These are phyloP conservation scores for Blera fallax DNA, from an alignment of 2,888 invertebrate species.

Conservation along the genomic window DNA sequence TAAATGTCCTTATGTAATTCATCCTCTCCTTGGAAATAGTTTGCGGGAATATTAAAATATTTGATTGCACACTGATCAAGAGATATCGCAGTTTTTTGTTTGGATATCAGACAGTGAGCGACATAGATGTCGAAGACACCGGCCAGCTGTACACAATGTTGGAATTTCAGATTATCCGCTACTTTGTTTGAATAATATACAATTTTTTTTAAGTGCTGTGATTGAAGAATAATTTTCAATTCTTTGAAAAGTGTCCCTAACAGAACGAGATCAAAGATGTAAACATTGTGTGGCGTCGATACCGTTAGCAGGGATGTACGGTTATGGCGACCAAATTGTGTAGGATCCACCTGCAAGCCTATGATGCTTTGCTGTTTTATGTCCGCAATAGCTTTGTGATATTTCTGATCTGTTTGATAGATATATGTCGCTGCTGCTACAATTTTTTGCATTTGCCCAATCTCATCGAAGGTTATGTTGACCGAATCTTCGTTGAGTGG, in stretches of 20 bases:
- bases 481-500: not conserved
- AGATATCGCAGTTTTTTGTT: slow-evolving; percentile 61
- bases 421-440: slow-evolving; percentile 71
- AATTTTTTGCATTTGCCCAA: slow-evolving; percentile 37
- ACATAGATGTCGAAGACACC: slow-evolving; percentile 76
- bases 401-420: slow-evolving; percentile 75
- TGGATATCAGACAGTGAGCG: slow-evolving; percentile 74
- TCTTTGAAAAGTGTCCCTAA: slow-evolving; percentile 75
- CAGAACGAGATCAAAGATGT: slow-evolving; percentile 76
- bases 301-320: slow-evolving; percentile 74
- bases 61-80: slow-evolving; percentile 72
- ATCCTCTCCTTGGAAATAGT: slow-evolving; percentile 70
- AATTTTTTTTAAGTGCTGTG: slow-evolving; percentile 74
- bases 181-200: slow-evolving; percentile 75
- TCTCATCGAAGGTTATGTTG: slow-evolving; percentile 26
- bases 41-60: slow-evolving; percentile 73
- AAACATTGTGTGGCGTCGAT: slow-evolving; percentile 74
- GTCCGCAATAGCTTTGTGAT: slow-evolving; percentile 76
- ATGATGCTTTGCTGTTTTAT: slow-evolving; percentile 74
- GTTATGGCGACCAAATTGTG: slow-evolving; percentile 74
- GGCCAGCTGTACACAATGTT: slow-evolving; percentile 73
- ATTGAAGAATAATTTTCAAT: slow-evolving; percentile 74
- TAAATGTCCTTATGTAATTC: slow-evolving; percentile 26
- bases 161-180: slow-evolving; percentile 75
- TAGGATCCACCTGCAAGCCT: slow-evolving; percentile 74